A percentile compares a stretch with the other conserved stretches of the same genome.
Conservation (phyloP, 2,888 invertebrate genomes). For the Limnephilus marmoratus region DNA sequence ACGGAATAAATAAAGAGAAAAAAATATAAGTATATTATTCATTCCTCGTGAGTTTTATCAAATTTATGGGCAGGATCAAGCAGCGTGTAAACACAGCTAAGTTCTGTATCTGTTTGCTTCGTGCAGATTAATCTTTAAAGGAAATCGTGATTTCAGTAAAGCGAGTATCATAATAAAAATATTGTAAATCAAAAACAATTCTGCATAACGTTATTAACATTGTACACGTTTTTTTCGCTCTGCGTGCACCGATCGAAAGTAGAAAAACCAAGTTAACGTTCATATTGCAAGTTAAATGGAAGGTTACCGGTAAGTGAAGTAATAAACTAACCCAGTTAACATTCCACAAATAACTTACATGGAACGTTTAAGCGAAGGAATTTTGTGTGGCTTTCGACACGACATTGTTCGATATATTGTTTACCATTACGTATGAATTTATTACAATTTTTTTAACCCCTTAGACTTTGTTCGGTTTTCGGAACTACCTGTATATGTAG, state of each 20-base stretch:
- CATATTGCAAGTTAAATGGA: neutral
- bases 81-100: neutral
- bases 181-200: neutral
- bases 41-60: neutral
- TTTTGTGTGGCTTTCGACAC: neutral
- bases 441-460: neutral
- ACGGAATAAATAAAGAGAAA: neutral
- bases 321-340: neutral
- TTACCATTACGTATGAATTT: neutral
- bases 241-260: neutral
- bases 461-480: too few relatives aligned
- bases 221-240: neutral
- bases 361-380: neutral
- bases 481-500: too few relatives aligned
- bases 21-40: neutral
- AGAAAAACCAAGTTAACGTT: neutral
- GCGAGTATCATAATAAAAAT: neutral
- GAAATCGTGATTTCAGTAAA: neutral
- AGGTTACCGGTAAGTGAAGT: neutral
- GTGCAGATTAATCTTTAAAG: neutral
- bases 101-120: neutral
- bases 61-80: neutral
- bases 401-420: neutral
- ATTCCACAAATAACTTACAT: neutral
- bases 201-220: neutral